Evolutionary conservation across 2,113 vertebrate species (phyloP).

Genomic region (Sceloporus undulatus): DNA sequence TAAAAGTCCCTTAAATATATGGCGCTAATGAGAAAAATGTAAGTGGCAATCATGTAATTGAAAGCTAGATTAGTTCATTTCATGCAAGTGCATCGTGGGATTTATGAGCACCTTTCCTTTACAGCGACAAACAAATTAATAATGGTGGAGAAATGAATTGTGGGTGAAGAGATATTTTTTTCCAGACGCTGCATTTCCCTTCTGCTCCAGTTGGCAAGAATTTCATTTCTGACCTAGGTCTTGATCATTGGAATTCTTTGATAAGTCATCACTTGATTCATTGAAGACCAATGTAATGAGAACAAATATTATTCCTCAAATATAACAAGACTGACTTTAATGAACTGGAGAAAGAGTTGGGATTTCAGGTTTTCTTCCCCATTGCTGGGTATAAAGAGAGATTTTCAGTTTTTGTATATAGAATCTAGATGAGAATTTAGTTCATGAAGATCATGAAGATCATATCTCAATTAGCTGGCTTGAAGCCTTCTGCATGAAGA

Average conservation of each 20-base stretch:
- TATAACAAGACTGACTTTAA: conserved; percentile 26
- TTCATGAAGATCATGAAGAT: not conserved
- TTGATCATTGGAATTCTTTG: not conserved
- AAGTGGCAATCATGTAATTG: conserved; percentile 52
- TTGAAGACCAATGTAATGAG: not conserved
- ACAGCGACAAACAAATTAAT: conserved; percentile 42
- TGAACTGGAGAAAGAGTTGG: not conserved
- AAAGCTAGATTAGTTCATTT: conserved; percentile 55
- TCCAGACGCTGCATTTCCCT: conserved; percentile 38
- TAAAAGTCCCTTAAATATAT: conserved; percentile 55
- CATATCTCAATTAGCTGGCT: not conserved
- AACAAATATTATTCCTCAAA: conserved; percentile 15
- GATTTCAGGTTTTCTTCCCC: not conserved
- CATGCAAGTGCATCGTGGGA: conserved; percentile 18
- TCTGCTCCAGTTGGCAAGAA: conserved; percentile 28
- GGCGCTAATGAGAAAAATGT: conserved; percentile 32
- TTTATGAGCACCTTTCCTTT: conserved; percentile 45
- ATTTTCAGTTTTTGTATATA: not conserved
- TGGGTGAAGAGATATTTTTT: conserved; percentile 7
- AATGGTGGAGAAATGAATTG: conserved; percentile 32
- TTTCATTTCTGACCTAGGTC: conserved; percentile 12
- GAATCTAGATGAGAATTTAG: not conserved
- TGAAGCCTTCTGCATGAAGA: not conserved
- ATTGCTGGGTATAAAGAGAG: not conserved
- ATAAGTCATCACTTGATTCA: not conserved